A percentile compares a stretch with the other conserved stretches of the same genome.
Conservation (phyloP, 2,797 vertebrate species). For the Tapera naevia region DNA sequence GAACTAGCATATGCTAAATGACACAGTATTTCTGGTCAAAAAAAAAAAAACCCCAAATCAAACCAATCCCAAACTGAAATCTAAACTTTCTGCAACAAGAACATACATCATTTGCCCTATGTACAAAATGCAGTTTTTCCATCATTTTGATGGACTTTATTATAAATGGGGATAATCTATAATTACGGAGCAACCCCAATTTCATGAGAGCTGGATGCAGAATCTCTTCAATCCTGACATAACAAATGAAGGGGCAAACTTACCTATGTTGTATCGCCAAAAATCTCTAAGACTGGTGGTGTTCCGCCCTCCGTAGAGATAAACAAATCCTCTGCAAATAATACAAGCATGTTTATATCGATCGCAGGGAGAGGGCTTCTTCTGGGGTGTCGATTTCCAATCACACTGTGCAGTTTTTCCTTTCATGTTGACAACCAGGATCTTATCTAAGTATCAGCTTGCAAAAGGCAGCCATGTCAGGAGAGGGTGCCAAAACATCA, state of each 20-base stretch:
- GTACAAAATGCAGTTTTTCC: not conserved
- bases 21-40: not conserved
- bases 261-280: slow-evolving; percentile 87
- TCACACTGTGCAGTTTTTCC: not conserved
- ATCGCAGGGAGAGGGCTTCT: slow-evolving; percentile 75
- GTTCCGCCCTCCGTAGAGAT: slow-evolving; percentile 83
- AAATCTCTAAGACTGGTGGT: slow-evolving; percentile 79
- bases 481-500: not conserved
- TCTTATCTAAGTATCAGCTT: not conserved
- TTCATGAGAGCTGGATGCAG: not conserved
- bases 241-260: not conserved
- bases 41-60: not conserved
- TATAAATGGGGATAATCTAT: not conserved
- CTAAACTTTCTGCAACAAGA: not conserved
- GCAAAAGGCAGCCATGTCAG: not conserved
- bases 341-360: slow-evolving; percentile 86
- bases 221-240: not conserved
- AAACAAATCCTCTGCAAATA: slow-evolving; percentile 75
- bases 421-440: not conserved
- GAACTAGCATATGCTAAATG: not conserved
- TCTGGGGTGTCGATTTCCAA: slow-evolving; percentile 9
- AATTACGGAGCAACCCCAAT: not conserved
- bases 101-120: not conserved
- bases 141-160: not conserved
- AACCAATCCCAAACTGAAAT: not conserved